Conservation (phyloP, 2,888 invertebrate species). For the Eilema sororculum region DNA sequence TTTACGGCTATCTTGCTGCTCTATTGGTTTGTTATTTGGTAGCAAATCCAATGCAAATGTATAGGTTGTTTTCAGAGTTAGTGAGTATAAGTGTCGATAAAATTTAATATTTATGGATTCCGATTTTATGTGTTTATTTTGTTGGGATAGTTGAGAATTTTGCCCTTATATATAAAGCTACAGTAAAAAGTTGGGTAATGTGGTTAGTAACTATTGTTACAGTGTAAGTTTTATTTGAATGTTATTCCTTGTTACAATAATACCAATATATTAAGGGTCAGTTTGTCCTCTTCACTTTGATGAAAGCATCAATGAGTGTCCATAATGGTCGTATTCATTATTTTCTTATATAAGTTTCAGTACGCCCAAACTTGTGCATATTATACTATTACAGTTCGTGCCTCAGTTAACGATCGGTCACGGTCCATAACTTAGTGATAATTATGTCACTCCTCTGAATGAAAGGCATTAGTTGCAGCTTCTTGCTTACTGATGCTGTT, state of each 20-base stretch:
- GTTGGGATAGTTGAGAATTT: constrained; percentile 3
- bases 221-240: neutral
- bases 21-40: constrained; percentile 27
- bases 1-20: constrained; percentile 21
- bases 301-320: no score
- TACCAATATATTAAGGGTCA: neutral
- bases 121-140: constrained; percentile 8
- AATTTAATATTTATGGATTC: neutral
- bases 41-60: constrained; percentile 11
- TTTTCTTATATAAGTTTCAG: neutral
- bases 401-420: no score
- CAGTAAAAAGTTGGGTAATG: neutral
- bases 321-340: no score
- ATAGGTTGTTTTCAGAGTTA: neutral
- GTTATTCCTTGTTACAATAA: neutral
- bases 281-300: neutral
- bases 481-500: no score
- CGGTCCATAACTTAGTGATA: no score
- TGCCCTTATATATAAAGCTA: neutral
- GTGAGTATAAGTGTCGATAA: neutral
- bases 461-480: no score
- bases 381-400: no score
- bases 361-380: no score
- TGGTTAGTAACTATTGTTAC: neutral
- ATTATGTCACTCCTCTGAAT: no score